Percentiles rank a stretch among this genome's conserved stretches.
phyloP scores from a whole-genome alignment of 1,140 invertebrate genomes.

The Bombus haemorrhoidalis region DNA sequence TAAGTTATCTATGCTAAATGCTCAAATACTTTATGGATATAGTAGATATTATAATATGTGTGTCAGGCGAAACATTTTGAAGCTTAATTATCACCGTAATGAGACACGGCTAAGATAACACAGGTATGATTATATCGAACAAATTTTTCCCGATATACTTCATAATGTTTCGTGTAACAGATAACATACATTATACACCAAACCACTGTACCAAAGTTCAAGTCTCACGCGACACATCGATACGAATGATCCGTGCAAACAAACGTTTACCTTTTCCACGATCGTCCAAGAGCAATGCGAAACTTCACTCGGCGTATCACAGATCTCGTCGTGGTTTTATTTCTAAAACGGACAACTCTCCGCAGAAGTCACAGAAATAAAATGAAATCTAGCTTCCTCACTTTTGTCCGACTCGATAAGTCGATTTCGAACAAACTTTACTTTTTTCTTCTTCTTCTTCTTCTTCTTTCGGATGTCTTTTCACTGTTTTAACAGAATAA shows the following conservation, averaged over 20 bases:
- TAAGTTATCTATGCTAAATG: no score
- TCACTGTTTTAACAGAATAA: background rate
- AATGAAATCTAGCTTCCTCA: background rate
- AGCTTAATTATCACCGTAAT: background rate
- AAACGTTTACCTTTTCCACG: background rate
- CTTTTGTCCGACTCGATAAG: background rate
- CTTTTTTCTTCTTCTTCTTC: no score
- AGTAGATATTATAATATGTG: no score
- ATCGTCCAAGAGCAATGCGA: background rate
- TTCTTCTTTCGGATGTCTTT: background rate
- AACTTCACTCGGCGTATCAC: background rate
- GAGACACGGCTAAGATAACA: background rate
- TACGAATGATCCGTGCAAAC: background rate
- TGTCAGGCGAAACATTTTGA: background rate
- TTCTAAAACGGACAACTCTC: background rate
- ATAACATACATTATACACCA: no score
- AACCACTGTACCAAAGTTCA: background rate
- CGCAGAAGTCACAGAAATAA: background rate
- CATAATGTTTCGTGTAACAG: no score
- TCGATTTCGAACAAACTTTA: background rate
- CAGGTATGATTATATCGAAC: no score
- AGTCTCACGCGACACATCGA: no score
- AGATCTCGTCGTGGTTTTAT: background rate
- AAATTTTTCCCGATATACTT: no score
- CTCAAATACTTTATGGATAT: no score